A percentile compares a stretch with the other conserved stretches of the same genome.
phyloP scores from a whole-genome alignment of 1,140 invertebrate genomes.

The Drosophila biarmipes region DNA sequence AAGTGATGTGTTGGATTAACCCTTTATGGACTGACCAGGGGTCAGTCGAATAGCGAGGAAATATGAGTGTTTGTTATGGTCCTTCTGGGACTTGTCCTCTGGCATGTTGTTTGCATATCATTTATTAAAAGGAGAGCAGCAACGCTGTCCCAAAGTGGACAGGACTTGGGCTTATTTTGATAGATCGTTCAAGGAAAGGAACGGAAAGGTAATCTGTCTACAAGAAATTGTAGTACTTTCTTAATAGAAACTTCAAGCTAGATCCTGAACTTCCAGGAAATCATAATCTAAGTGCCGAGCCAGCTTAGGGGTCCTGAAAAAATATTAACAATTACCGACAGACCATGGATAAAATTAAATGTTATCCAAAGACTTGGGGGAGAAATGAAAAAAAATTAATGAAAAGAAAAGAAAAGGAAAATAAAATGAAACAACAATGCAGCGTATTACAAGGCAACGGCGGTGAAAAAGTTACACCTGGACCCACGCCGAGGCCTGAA shows the following conservation, averaged over 20 bases:
- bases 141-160: slow-evolving; percentile 15
- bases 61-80: slow-evolving; percentile 74
- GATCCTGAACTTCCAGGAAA: slow-evolving; percentile 17
- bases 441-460: slow-evolving; percentile 36
- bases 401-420: slow-evolving; percentile 34
- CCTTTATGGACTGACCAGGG: slow-evolving; percentile 57
- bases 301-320: slow-evolving; percentile 17
- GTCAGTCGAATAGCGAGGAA: slow-evolving; percentile 51
- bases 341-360: slow-evolving; percentile 50
- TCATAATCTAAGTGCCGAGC: background rate
- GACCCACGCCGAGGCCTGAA: slow-evolving; percentile 64
- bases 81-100: slow-evolving; percentile 48
- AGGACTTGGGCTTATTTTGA: slow-evolving; percentile 23
- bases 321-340: slow-evolving; percentile 54
- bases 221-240: background rate
- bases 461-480: slow-evolving; percentile 73
- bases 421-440: slow-evolving; percentile 60
- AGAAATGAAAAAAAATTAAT: slow-evolving; percentile 3
- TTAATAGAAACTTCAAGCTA: background rate
- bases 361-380: slow-evolving; percentile 48
- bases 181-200: slow-evolving; percentile 2
- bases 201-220: slow-evolving; percentile 15
- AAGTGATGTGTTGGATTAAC: slow-evolving; percentile 55
- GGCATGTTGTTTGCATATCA: slow-evolving; percentile 71
- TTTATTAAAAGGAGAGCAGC: slow-evolving; percentile 54